A percentile compares a stretch with the other conserved stretches of the same genome.
Evolutionary conservation across 2,888 invertebrate genomes (phyloP).

Genomic region (Sthenelais limicola): DNA sequence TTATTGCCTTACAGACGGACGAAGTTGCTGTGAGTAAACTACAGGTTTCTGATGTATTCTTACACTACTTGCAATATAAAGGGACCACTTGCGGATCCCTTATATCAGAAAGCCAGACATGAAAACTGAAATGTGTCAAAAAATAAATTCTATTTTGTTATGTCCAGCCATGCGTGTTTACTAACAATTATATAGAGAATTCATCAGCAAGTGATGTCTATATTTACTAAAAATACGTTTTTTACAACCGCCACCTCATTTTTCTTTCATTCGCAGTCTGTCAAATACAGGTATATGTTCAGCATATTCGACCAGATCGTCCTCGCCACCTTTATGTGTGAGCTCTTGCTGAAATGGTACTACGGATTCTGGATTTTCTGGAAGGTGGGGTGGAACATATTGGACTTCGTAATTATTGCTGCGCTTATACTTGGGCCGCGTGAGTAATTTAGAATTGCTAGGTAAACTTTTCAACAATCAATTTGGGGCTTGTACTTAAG

Average conservation of each 20-base stretch:
- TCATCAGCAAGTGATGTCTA: no score
- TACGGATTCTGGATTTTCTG: slow-evolving; percentile 64
- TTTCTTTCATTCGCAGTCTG: slow-evolving; percentile 42
- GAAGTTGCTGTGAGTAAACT: slow-evolving; percentile 49
- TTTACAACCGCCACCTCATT: no score
- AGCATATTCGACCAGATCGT: slow-evolving; percentile 59
- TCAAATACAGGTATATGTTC: slow-evolving; percentile 51
- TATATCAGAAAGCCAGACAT: no score
- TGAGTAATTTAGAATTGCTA: slow-evolving; percentile 45
- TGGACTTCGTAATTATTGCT: slow-evolving; percentile 60
- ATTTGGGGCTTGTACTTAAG: no score
- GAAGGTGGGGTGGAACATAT: slow-evolving; percentile 64
- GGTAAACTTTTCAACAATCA: no score
- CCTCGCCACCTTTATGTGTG: slow-evolving; percentile 61
- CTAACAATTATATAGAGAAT: no score
- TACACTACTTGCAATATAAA: not conserved
- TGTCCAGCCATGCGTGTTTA: no score
- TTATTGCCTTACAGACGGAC: slow-evolving; percentile 61
- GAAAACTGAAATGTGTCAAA: no score
- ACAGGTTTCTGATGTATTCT: not conserved
- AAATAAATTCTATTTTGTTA: no score
- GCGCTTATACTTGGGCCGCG: slow-evolving; percentile 54
- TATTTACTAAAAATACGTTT: no score
- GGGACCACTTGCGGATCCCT: no score
- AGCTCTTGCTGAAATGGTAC: slow-evolving; percentile 65